phyloP scores from a whole-genome alignment of 2,797 vertebrate species.

The Mormyrops boulengeri region DNA sequence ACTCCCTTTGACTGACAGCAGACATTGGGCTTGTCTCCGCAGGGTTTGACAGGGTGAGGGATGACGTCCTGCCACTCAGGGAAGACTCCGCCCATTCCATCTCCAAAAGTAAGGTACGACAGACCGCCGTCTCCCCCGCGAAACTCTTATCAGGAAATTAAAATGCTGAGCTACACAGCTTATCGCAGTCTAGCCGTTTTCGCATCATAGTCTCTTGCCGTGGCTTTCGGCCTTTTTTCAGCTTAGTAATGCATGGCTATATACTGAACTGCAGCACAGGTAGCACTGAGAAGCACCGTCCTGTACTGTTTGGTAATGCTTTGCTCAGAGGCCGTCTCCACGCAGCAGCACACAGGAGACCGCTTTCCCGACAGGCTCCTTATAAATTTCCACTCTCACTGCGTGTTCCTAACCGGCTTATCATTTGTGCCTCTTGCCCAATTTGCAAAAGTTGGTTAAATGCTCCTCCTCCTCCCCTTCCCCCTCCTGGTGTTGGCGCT shows the following conservation, averaged over 20 bases:
- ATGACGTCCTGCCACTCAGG: constrained; percentile 78
- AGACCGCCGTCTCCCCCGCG: too few relatives aligned
- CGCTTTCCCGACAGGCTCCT: background rate
- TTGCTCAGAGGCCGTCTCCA: background rate
- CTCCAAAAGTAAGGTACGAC: constrained; percentile 91
- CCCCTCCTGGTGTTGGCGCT: background rate
- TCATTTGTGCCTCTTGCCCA: background rate
- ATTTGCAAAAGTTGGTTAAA: background rate
- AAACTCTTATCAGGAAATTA: background rate
- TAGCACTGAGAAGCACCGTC: background rate
- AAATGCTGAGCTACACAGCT: background rate
- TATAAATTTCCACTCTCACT: background rate
- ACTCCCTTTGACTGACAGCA: background rate
- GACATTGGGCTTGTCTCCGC: constrained; percentile 31
- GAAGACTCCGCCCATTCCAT: constrained; percentile 83
- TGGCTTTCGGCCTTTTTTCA: background rate
- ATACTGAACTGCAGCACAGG: background rate
- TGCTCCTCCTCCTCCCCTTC: background rate
- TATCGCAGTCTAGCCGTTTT: background rate
- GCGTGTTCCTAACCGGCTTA: background rate
- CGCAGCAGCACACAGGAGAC: background rate
- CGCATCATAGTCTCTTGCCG: background rate
- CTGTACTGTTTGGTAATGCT: background rate
- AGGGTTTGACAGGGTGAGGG: constrained; percentile 91
- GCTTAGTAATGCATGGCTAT: background rate